Conservation (phyloP, 2,797 vertebrate genomes). For the Botia almorhae region DNA sequence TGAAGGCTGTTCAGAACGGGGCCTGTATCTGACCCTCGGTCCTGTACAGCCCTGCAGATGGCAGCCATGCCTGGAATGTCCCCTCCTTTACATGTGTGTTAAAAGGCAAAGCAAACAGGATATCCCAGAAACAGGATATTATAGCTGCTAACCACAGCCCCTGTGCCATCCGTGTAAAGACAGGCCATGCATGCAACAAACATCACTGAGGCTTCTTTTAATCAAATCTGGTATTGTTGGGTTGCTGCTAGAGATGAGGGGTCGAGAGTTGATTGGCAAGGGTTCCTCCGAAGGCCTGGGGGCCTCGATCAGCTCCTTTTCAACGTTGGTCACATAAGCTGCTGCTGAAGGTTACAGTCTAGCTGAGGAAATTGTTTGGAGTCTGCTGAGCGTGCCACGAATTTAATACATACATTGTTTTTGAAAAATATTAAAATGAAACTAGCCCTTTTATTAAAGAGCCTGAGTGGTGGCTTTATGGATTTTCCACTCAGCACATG, state of each 20-base stretch:
- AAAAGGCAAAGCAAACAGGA: slow-evolving; percentile 79
- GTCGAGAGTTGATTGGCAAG: slow-evolving; percentile 61
- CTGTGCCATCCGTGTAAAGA: slow-evolving; percentile 72
- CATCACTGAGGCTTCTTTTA: slow-evolving; percentile 79
- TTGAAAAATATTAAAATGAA: slow-evolving; percentile 78
- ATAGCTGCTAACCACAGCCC: slow-evolving; percentile 76
- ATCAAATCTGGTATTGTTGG: slow-evolving; percentile 82
- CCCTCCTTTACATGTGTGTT: slow-evolving; percentile 79
- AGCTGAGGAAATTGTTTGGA: slow-evolving; percentile 84
- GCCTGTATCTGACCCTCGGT: slow-evolving; percentile 62
- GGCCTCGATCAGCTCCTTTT: slow-evolving; percentile 73
- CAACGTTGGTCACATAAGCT: slow-evolving; percentile 79
- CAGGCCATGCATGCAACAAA: slow-evolving; percentile 69
- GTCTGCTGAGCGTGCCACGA: slow-evolving; percentile 81
- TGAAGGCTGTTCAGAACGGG: slow-evolving; percentile 69
- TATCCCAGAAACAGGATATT: slow-evolving; percentile 83
- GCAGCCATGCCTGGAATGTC: slow-evolving; percentile 80
- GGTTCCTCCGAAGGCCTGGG: slow-evolving; percentile 65
- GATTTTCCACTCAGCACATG: slow-evolving; percentile 72
- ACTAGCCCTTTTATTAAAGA: slow-evolving; percentile 82
- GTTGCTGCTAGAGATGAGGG: slow-evolving; percentile 76
- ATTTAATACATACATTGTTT: slow-evolving; percentile 85
- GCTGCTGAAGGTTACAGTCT: slow-evolving; percentile 74
- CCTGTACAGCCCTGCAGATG: slow-evolving; percentile 71
- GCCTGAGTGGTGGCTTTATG: slow-evolving; percentile 80